Percentiles rank a stretch among this genome's conserved stretches.
These are phyloP conservation scores for Atractosteus spatula DNA, from an alignment of 2,113 vertebrate species.

Conservation along the genomic window DNA sequence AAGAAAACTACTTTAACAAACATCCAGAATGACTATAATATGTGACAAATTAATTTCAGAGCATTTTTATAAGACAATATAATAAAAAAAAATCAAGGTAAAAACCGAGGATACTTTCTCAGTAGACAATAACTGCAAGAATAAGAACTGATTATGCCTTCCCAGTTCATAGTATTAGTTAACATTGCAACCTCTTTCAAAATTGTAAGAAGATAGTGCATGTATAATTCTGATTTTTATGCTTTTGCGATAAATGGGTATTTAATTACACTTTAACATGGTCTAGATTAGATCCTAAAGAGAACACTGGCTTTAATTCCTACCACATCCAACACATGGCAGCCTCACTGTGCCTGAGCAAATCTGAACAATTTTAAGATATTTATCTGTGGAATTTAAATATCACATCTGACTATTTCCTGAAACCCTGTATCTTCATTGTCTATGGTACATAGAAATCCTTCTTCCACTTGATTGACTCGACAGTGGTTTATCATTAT, in stretches of 20 bases:
- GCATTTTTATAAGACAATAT: too few species aligned
- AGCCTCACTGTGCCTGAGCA: not conserved
- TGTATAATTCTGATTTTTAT: not conserved
- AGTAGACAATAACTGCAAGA: too few species aligned
- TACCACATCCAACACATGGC: not conserved
- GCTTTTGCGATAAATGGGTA: constrained; percentile 1
- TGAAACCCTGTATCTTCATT: constrained; percentile 12
- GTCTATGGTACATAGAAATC: constrained; percentile 20
- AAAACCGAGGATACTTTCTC: too few species aligned
- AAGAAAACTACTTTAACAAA: too few species aligned
- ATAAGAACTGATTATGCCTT: too few species aligned
- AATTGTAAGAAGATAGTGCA: not conserved
- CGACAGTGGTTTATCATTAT: not conserved
- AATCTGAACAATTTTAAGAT: constrained; percentile 5
- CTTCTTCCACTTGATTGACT: constrained; percentile 12
- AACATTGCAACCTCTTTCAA: too few species aligned
- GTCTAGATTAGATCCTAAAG: not conserved
- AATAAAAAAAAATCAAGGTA: too few species aligned
- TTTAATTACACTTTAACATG: not conserved
- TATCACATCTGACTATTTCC: constrained; percentile 9
- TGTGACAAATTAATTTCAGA: too few species aligned
- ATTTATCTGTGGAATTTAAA: constrained; percentile 8
- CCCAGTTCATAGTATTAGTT: too few species aligned
- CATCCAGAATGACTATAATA: too few species aligned
- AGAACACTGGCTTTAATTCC: too few species aligned